Conservation (phyloP, 2,888 invertebrate species). For the Parthenolecanium corni region DNA sequence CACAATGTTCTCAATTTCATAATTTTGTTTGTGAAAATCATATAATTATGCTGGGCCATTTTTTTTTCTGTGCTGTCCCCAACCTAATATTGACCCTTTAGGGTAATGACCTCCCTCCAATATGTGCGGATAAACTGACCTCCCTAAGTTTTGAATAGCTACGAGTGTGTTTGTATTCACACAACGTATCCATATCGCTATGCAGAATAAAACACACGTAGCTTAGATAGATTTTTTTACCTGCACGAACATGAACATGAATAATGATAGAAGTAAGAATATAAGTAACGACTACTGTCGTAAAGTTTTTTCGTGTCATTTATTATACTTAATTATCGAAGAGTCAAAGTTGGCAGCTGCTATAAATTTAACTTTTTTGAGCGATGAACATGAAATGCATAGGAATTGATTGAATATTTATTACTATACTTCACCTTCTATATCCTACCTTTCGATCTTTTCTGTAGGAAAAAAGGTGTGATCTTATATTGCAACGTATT, state of each 20-base stretch:
- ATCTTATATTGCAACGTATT: neutral
- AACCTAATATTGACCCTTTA: too few species aligned
- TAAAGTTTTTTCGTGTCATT: constrained; percentile 24
- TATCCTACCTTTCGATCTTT: neutral
- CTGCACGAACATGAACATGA: constrained; percentile 24
- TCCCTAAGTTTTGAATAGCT: too few species aligned
- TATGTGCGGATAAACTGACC: too few species aligned
- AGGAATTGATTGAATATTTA: constrained; percentile 22
- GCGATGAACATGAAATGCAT: constrained; percentile 18
- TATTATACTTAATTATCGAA: constrained; percentile 27
- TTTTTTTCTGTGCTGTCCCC: too few species aligned
- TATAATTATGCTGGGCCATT: too few species aligned
- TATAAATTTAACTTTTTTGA: constrained; percentile 22
- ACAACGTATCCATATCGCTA: too few species aligned
- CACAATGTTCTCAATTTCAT: too few species aligned
- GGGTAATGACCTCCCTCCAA: too few species aligned
- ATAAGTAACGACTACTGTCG: constrained; percentile 27
- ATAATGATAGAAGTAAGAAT: constrained; percentile 23
- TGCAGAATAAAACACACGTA: too few species aligned
- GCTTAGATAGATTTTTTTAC: neutral
- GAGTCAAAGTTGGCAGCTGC: constrained; percentile 25
- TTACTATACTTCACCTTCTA: neutral
- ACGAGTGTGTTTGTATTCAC: too few species aligned
- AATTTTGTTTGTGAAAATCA: too few species aligned
- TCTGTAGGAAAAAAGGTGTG: neutral